Conservation (phyloP, 2,888 invertebrate genomes). For the Scaptomyza caliginosa region DNA sequence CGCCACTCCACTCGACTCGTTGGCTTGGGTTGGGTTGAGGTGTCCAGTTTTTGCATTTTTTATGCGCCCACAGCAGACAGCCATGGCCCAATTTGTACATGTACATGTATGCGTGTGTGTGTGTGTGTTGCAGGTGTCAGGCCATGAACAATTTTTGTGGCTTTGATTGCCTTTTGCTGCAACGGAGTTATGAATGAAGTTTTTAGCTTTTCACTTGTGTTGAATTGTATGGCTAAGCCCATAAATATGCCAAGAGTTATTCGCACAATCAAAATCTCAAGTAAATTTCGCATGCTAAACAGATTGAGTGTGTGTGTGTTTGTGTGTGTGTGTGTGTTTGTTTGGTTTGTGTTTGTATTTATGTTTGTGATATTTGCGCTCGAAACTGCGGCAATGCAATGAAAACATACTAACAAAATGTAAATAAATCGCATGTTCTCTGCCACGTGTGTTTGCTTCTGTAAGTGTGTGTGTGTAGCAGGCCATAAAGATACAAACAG, state of each 20-base stretch:
- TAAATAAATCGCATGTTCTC: constrained; percentile 70
- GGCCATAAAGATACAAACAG: constrained; percentile 34
- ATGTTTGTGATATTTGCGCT: constrained; percentile 60
- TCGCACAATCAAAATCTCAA: constrained; percentile 62
- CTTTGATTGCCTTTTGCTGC: constrained; percentile 73
- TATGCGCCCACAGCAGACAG: constrained; percentile 76
- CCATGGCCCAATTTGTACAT: constrained; percentile 52
- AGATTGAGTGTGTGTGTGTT: constrained; percentile 31
- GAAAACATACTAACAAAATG: constrained; percentile 72
- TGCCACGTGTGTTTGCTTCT: constrained; percentile 35
- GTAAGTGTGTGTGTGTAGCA: constrained; percentile 37
- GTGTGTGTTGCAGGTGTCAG: constrained; percentile 61
- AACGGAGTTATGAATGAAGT: constrained; percentile 73
- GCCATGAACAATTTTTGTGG: constrained; percentile 71
- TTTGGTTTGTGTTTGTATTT: constrained; percentile 19
- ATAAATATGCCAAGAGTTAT: constrained; percentile 67
- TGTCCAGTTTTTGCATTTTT: constrained; percentile 63
- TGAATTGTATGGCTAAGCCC: constrained; percentile 51
- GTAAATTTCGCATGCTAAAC: constrained; percentile 64
- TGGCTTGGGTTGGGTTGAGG: constrained; percentile 1
- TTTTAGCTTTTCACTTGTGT: constrained; percentile 57
- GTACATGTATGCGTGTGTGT: constrained; percentile 11
- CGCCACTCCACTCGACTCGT: constrained; percentile 20
- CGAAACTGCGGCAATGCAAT: constrained; percentile 77
- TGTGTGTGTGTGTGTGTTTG: neutral